Evolutionary conservation across 1,140 invertebrate species (phyloP).

Genomic region (Hyposmocoma kahamanoa): DNA sequence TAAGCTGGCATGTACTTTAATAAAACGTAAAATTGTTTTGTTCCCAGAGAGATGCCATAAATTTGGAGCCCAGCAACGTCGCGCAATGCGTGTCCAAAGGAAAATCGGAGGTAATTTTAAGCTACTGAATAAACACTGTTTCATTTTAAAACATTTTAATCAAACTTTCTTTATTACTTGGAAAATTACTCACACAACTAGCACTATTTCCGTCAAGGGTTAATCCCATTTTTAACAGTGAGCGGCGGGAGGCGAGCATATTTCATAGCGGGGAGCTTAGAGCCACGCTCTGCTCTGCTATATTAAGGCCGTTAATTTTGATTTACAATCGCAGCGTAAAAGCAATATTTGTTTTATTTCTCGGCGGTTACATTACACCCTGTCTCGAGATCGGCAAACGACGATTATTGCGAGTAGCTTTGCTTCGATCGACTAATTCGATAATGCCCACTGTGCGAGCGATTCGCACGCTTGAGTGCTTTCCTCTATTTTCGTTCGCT

Average conservation of each 20-base stretch:
- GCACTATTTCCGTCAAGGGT: conserved; percentile 69
- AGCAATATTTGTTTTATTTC: conserved; percentile 73
- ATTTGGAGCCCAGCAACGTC: conserved; percentile 84
- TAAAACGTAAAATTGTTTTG: conserved; percentile 23
- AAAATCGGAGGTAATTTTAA: conserved; percentile 82
- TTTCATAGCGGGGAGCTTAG: conserved; percentile 69
- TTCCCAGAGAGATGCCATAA: conserved; percentile 83
- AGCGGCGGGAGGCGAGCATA: conserved; percentile 62
- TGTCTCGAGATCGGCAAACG: conserved; percentile 47
- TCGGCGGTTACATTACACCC: conserved; percentile 35
- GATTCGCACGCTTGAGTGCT: conserved; percentile 39
- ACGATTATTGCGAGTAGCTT: conserved; percentile 37
- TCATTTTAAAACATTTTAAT: conserved; percentile 29
- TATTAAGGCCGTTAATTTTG: conserved; percentile 73
- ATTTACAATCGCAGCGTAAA: conserved; percentile 69
- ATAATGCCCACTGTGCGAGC: conserved; percentile 46
- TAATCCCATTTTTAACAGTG: conserved; percentile 70
- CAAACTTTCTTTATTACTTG: conserved; percentile 35
- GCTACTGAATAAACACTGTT: background rate
- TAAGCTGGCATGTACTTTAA: too few species aligned
- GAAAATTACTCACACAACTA: conserved; percentile 54
- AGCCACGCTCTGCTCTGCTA: conserved; percentile 52
- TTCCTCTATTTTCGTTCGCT: conserved; percentile 30
- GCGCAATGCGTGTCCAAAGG: conserved; percentile 88
- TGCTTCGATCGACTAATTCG: conserved; percentile 52